A percentile compares a stretch with the other conserved stretches of the same genome.
Conservation (phyloP, 2,113 vertebrate species). For the Oncorhynchus tshawytscha region DNA sequence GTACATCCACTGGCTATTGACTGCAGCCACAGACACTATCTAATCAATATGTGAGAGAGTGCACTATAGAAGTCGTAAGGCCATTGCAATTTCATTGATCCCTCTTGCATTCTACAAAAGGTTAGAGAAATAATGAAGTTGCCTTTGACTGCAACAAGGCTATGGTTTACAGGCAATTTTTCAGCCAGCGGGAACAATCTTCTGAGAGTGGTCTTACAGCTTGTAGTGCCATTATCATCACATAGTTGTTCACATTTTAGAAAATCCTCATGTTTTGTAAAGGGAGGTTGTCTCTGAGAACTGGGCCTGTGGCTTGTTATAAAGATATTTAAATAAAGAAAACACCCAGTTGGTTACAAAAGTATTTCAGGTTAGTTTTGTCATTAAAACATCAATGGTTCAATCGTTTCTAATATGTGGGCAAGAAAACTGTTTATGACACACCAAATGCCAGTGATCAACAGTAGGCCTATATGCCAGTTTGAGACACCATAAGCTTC, state of each 20-base stretch:
- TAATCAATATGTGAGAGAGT: slow-evolving; percentile 58
- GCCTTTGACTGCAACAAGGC: slow-evolving; percentile 32
- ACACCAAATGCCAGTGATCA: no score
- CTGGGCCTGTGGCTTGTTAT: no score
- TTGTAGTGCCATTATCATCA: not conserved
- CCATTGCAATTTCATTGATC: slow-evolving; percentile 67
- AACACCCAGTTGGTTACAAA: not conserved
- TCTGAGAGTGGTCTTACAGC: not conserved
- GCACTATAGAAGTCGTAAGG: slow-evolving; percentile 32
- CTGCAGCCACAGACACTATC: slow-evolving; percentile 57
- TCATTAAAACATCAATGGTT: no score
- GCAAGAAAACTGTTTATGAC: no score
- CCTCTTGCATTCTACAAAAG: slow-evolving; percentile 54
- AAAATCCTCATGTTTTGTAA: not conserved
- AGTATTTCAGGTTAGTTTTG: no score
- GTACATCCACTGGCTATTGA: slow-evolving; percentile 65
- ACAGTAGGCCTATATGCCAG: no score
- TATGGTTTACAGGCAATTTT: slow-evolving; percentile 34
- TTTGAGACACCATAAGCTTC: no score
- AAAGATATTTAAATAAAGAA: no score
- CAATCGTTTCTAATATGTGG: no score
- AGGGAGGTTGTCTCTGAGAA: no score
- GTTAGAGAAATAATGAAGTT: slow-evolving; percentile 49
- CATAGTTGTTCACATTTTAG: slow-evolving; percentile 2
- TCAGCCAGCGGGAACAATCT: slow-evolving; percentile 17